Conservation (phyloP, 2,113 vertebrate species). For the Dicentrarchus labrax region DNA sequence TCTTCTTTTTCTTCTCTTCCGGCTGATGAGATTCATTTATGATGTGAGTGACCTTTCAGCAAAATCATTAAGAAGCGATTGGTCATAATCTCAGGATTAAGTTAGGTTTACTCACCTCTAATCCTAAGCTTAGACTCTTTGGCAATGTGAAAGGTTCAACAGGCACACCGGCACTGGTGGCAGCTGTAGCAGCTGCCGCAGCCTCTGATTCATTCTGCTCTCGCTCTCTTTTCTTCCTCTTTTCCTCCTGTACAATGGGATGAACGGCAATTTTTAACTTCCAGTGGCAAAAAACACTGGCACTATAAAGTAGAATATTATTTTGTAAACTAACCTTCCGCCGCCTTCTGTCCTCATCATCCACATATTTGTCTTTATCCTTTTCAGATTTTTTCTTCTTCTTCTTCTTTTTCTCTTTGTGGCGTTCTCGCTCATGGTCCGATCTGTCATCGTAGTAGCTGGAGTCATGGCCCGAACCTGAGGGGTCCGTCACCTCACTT, state of each 20-base stretch:
- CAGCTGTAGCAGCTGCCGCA: slow-evolving; percentile 45
- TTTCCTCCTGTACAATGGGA: slow-evolving; percentile 89
- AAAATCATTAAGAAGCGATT: neutral
- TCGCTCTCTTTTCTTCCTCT: slow-evolving; percentile 95
- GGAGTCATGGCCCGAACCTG: slow-evolving; percentile 96
- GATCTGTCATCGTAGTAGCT: slow-evolving; percentile 97
- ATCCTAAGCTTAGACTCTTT: slow-evolving; percentile 69
- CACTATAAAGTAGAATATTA: neutral
- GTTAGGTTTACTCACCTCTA: slow-evolving; percentile 75
- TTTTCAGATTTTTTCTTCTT: slow-evolving; percentile 98
- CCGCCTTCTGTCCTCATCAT: slow-evolving; percentile 93
- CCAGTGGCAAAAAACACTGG: neutral
- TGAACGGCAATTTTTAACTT: neutral
- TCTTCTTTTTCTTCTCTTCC: slow-evolving; percentile 95
- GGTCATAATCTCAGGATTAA: neutral
- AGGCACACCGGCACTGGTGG: slow-evolving; percentile 68
- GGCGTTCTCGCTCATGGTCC: slow-evolving; percentile 94
- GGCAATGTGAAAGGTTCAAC: slow-evolving; percentile 82
- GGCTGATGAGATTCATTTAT: slow-evolving; percentile 57
- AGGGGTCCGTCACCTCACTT: slow-evolving; percentile 96
- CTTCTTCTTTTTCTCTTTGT: slow-evolving; percentile 98
- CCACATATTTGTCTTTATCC: slow-evolving; percentile 93
- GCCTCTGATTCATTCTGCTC: slow-evolving; percentile 91
- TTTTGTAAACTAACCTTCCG: slow-evolving; percentile 86
- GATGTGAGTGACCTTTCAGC: neutral